A percentile compares a stretch with the other conserved stretches of the same genome.
Conservation (phyloP, 2,113 vertebrate species). For the Halcyon senegalensis region DNA sequence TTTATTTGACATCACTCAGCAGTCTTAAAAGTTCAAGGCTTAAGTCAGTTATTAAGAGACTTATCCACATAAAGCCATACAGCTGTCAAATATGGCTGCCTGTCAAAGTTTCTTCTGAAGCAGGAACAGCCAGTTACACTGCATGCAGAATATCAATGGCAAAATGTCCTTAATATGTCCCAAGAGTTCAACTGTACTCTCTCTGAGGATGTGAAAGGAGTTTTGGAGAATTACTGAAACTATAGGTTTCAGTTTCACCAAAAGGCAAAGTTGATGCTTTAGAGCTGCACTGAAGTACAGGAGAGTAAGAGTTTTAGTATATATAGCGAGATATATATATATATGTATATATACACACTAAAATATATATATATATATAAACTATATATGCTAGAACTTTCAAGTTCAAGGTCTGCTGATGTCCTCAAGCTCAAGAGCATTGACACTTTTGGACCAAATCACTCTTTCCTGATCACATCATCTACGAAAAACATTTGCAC, state of each 20-base stretch:
- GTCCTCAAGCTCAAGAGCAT: background rate
- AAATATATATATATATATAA: background rate
- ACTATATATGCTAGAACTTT: background rate
- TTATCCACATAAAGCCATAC: background rate
- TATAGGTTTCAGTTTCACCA: background rate
- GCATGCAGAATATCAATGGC: background rate
- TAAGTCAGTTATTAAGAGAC: slow-evolving; percentile 5
- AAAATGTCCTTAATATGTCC: background rate
- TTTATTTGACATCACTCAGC: slow-evolving; percentile 12
- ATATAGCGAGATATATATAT: background rate
- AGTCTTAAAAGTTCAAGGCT: background rate
- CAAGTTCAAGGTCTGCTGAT: background rate
- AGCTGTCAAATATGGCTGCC: slow-evolving; percentile 3
- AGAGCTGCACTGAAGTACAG: background rate
- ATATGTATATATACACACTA: background rate
- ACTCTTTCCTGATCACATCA: background rate
- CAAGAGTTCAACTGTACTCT: background rate
- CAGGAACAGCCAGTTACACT: background rate
- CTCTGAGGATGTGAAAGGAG: background rate
- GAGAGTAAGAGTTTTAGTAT: background rate
- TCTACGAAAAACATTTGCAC: background rate
- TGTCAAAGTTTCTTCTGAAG: background rate
- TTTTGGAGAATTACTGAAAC: background rate
- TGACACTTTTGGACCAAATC: background rate
- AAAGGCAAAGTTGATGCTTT: background rate